Evolutionary conservation across 2,113 vertebrate species (phyloP), one percentile per base, ranked within the genome.

Genomic region (Xerus inauris): DNA sequence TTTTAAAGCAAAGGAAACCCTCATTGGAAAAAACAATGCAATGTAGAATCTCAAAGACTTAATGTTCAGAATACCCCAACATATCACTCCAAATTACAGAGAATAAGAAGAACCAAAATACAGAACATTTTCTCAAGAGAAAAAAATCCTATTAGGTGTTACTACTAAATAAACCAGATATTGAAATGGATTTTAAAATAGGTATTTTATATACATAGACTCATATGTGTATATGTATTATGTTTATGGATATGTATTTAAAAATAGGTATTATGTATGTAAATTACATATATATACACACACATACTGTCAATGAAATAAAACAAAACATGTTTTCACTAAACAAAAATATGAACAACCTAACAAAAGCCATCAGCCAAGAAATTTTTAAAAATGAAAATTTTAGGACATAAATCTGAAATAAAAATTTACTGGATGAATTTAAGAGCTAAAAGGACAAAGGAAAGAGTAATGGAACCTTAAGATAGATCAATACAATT

Each of bases 261-360:
- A 67, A 12, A 11, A 6, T 65, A 49, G 11, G 40, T 82, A 19
- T 64, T 40, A 62, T 10, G 59, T 13, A 28, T 42, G 59, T 62
- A 62, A 62, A 28, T 73, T 76, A 26, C 17, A 38, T 42, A 62
- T 59, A 40, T 7, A 59, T 72, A 72, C 20, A 24, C 8, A 40
- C 11, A 72, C 8, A 42, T 10, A 45, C 6, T 6, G 38, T 87
- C 6, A 19, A 0, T 90, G 19, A 80, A 86, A 62, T 67, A 87
- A 86, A 89, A 80, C 5, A 69, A 93, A 89, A 76, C 4, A 62
- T 45, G 17, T 32, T 69, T 81, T 67, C 19, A n/a, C 20, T 54
- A n/a, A 64, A 54, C 71, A 88, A 83, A 91, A 92, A 77, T 72
- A 73, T 38, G 71, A 93, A 19, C 6, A 85, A 89, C 84, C 17